phyloP scores from a whole-genome alignment of 2,113 vertebrate genomes.

The Centropus bengalensis region DNA sequence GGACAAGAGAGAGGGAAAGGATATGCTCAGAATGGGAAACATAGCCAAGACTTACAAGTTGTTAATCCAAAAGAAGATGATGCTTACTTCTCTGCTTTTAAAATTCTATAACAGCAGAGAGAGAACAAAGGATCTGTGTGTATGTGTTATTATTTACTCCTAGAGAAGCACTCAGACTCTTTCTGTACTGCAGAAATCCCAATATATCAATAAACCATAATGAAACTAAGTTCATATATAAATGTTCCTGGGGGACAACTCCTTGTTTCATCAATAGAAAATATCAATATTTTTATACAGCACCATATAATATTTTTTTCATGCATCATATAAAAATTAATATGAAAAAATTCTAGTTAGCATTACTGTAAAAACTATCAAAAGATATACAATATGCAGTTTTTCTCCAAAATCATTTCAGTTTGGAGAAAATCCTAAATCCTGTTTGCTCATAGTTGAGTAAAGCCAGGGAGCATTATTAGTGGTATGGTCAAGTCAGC shows the following conservation, averaged over 20 bases:
- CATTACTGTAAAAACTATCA: neutral
- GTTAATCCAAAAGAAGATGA: neutral
- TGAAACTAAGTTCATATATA: neutral
- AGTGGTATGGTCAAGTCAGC: neutral
- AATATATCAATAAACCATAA: neutral
- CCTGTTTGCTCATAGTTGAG: neutral
- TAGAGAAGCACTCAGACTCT: neutral
- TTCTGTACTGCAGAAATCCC: neutral
- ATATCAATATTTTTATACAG: neutral
- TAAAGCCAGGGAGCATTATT: neutral
- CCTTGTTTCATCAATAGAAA: neutral
- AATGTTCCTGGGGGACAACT: neutral
- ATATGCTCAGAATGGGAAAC: neutral
- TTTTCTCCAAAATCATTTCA: neutral
- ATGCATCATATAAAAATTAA: neutral
- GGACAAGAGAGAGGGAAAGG: neutral
- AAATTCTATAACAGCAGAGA: neutral
- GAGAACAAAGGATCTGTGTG: neutral
- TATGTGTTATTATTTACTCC: neutral
- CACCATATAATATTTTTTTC: neutral
- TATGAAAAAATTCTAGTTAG: neutral
- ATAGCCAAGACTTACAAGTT: neutral
- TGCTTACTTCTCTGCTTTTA: neutral
- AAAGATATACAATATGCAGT: neutral
- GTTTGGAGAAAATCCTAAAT: neutral